Conservation (phyloP, 2,797 vertebrate genomes). For the Lagorchestes hirsutus region DNA sequence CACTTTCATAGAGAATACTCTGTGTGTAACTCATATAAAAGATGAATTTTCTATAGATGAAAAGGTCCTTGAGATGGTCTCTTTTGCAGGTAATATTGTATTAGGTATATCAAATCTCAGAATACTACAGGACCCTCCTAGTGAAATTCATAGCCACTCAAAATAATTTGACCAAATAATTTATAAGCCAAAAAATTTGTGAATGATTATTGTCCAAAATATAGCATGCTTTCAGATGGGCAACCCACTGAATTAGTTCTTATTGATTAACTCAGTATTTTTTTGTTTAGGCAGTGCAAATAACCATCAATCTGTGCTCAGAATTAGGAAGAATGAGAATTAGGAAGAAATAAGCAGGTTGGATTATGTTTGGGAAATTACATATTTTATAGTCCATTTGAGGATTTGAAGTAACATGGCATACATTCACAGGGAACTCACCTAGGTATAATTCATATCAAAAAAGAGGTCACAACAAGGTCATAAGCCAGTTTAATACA, state of each 20-base stretch:
- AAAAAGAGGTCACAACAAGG: background rate
- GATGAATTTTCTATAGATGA: background rate
- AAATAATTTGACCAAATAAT: background rate
- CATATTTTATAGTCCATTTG: background rate
- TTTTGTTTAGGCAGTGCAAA: background rate
- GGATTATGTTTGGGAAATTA: background rate
- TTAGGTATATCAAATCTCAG: background rate
- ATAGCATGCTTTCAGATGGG: background rate
- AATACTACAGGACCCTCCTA: background rate
- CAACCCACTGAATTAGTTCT: background rate
- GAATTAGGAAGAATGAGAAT: background rate
- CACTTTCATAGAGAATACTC: background rate
- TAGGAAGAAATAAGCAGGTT: background rate
- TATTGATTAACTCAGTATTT: background rate
- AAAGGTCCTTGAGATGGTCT: background rate
- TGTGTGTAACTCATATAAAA: background rate
- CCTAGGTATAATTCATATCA: background rate
- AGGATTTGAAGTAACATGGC: background rate
- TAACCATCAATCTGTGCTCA: background rate
- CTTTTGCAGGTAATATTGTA: background rate
- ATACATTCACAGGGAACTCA: background rate
- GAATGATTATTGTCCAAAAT: background rate
- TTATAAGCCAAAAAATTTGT: background rate
- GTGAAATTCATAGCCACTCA: background rate
- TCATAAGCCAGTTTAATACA: background rate